Evolutionary conservation across 2,888 invertebrate species (phyloP), one percentile per base, ranked within the genome.

Genomic region (Acleris cristana): DNA sequence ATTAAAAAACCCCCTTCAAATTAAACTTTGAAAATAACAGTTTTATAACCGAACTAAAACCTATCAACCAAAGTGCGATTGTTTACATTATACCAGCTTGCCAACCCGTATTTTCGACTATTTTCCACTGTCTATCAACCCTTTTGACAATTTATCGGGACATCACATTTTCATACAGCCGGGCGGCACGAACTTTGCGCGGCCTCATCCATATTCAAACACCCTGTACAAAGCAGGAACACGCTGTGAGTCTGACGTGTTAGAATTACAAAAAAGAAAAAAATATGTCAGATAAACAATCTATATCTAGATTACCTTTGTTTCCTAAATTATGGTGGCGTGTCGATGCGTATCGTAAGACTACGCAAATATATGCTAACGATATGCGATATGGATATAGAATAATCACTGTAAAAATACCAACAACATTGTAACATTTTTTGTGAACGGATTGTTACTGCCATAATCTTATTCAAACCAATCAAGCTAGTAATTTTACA

Each of bases 131-230:
- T 83, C 86, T 86, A 89, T 89, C 88, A 88, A 88, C 86, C 89
- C 89, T 88, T 90, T 89, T 90, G 90, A 88, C 91, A 90, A 90
- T 90, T 91, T 91, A 90, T 91, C 90, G 89, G 89, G 80, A 85
- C 89, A 88, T 90, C 89, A 89, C 88, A 90, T 89, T 90, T 90
- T 90, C 89, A 89, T 90, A 89, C 81, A 87, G 79, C 85, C 86
- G 82, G 81, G 82, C 81, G 81, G 84, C 85, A 85, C 85, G 86
- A 81, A 83, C 84, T 80, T 74, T 74, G 78, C 78, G 82, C 77
- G 81, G 74, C 77, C 87, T 91, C 90, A 90, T 91, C 87, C 90
- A 91, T 91, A 91, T 91, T 91, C 91, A 91, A 88, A 89, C 83
- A 84, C 79, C 73, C 79, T 80, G 84, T 85, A 89, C 88, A 90